Conservation (phyloP, 2,888 invertebrate species). For the Hanleya hanleyi region DNA sequence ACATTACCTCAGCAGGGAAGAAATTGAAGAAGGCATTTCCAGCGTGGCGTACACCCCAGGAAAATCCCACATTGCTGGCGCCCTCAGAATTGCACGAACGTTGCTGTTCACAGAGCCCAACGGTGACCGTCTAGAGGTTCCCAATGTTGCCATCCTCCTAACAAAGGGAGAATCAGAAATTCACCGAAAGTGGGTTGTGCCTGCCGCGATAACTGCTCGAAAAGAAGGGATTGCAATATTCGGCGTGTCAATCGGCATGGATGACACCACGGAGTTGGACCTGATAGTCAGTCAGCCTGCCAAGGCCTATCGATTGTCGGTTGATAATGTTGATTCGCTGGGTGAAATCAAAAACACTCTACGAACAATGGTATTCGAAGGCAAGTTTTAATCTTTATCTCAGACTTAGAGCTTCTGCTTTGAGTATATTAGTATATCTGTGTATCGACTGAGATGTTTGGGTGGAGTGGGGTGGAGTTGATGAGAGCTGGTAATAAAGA, state of each 20-base stretch:
- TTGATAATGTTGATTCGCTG: conserved; percentile 37
- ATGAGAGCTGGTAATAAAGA: too few relatives aligned
- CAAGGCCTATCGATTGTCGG: conserved; percentile 26
- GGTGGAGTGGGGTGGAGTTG: too few relatives aligned
- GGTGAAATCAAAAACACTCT: conserved; percentile 21
- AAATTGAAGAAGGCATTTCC: neutral
- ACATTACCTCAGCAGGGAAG: conserved; percentile 19
- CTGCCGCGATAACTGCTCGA: conserved; percentile 19
- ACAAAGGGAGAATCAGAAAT: conserved; percentile 33
- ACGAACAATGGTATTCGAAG: conserved; percentile 34
- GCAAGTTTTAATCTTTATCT: conserved; percentile 20
- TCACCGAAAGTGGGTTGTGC: conserved; percentile 27
- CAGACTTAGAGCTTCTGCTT: neutral
- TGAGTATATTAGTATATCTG: too few relatives aligned
- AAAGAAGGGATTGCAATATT: conserved; percentile 5
- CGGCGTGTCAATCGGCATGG: neutral
- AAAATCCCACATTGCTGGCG: neutral
- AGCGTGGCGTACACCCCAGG: neutral
- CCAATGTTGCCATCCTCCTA: neutral
- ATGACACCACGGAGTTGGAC: conserved; percentile 27
- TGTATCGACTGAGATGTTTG: too few relatives aligned
- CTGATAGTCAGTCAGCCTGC: conserved; percentile 39
- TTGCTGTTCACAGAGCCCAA: neutral
- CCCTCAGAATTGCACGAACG: neutral
- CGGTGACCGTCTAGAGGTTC: neutral